A percentile compares a stretch with the other conserved stretches of the same genome.
Evolutionary conservation across 2,797 vertebrate species (phyloP).

Genomic region (Sebastiscus tertius): DNA sequence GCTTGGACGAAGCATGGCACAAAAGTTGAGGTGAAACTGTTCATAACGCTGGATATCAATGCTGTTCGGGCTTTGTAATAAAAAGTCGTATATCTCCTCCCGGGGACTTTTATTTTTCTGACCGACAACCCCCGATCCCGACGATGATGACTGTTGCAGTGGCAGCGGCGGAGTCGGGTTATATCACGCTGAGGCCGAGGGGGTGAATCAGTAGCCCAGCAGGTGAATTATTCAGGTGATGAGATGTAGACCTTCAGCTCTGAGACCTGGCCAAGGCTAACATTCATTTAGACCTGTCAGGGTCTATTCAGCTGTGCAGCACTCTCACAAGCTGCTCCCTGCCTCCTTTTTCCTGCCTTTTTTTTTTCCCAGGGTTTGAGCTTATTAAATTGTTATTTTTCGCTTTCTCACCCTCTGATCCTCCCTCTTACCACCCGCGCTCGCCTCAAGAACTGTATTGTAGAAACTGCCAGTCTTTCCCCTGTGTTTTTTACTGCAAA

Average conservation of each 20-base stretch:
- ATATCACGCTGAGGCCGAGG: constrained; percentile 27
- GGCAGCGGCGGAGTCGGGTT: constrained; percentile 14
- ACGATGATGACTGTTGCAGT: constrained; percentile 19
- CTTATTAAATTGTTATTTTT: constrained; percentile 65
- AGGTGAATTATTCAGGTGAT: constrained; percentile 77
- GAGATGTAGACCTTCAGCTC: constrained; percentile 74
- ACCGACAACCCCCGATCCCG: constrained; percentile 5
- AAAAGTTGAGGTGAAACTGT: background rate
- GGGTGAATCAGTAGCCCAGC: constrained; percentile 49
- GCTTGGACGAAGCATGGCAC: background rate
- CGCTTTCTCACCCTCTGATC: constrained; percentile 48
- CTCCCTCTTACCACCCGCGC: constrained; percentile 8
- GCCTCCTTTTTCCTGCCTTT: constrained; percentile 5
- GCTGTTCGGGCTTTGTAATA: constrained; percentile 8
- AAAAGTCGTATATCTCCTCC: constrained; percentile 27
- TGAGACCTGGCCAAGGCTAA: constrained; percentile 70
- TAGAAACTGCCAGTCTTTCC: constrained; percentile 8
- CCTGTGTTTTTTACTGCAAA: constrained; percentile 21
- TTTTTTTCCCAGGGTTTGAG: constrained; percentile 34
- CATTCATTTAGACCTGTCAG: constrained; percentile 75
- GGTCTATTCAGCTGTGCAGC: constrained; percentile 51
- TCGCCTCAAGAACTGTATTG: constrained; percentile 22
- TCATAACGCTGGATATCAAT: background rate
- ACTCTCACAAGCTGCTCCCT: constrained; percentile 45
- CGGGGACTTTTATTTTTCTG: constrained; percentile 21